These are phyloP conservation scores for Theretra japonica DNA, from an alignment of 2,888 invertebrate genomes.

Conservation along the genomic window DNA sequence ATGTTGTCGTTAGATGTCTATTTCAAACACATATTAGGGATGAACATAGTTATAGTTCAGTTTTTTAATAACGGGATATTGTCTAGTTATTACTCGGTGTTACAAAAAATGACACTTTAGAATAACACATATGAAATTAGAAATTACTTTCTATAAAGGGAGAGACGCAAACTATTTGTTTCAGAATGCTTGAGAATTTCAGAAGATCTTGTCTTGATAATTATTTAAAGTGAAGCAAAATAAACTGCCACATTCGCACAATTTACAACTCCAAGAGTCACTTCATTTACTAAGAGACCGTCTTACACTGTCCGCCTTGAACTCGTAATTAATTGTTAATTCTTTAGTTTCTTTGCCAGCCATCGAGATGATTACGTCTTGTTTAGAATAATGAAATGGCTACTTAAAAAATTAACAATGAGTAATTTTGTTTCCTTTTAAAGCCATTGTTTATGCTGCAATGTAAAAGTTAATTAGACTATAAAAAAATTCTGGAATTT, in stretches of 20 bases:
- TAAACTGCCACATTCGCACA: constrained; percentile 9
- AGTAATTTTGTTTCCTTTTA: constrained; percentile 6
- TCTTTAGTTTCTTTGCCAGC: constrained; percentile 37
- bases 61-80: too few species aligned
- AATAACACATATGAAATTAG: too few species aligned
- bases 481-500: constrained; percentile 2
- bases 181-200: too few species aligned
- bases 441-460: constrained; percentile 9
- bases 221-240: not conserved
- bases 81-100: too few species aligned
- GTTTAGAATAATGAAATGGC: constrained; percentile 21
- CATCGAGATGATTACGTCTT: constrained; percentile 28
- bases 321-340: constrained; percentile 49
- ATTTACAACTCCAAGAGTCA: constrained; percentile 35
- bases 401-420: constrained; percentile 9
- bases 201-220: not conserved
- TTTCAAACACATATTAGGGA: too few species aligned
- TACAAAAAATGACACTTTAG: too few species aligned
- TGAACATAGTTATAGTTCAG: too few species aligned
- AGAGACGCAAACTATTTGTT: too few species aligned
- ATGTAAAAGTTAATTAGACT: constrained; percentile 21
- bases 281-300: constrained; percentile 44
- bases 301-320: constrained; percentile 39
- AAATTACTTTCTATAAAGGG: too few species aligned
- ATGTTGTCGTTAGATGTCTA: too few species aligned